Conservation (phyloP, 2,113 vertebrate genomes). For the Pelvicachromis taeniatus region DNA sequence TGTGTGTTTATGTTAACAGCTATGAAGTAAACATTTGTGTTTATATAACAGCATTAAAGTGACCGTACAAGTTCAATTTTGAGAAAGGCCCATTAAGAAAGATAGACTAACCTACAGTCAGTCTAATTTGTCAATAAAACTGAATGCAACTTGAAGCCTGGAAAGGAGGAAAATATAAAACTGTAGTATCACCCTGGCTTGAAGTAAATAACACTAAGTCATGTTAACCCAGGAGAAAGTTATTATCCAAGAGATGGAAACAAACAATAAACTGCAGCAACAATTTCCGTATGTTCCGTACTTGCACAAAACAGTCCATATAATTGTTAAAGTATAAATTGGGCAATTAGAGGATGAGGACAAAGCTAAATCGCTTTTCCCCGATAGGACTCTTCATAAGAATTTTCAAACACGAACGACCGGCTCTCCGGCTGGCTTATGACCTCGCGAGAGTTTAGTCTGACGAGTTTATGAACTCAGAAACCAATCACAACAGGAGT, state of each 20-base stretch:
- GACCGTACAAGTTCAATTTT: not conserved
- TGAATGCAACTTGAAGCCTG: not conserved
- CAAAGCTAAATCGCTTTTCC: not conserved
- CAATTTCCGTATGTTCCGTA: not conserved
- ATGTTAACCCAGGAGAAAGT: not conserved
- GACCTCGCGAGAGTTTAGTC: not conserved
- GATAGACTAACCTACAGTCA: not conserved
- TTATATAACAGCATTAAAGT: not conserved
- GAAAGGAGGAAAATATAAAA: not conserved
- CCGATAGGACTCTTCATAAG: not conserved
- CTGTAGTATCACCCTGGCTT: not conserved
- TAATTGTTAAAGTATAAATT: not conserved
- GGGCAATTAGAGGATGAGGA: not conserved
- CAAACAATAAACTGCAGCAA: not conserved
- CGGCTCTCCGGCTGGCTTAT: accelerated
- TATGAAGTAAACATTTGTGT: not conserved
- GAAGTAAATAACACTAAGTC: not conserved
- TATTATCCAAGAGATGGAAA: not conserved
- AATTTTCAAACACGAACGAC: not conserved
- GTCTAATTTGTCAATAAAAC: not conserved
- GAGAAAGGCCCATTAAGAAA: not conserved
- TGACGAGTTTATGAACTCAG: not conserved
- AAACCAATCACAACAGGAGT: not conserved
- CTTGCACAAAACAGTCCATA: not conserved
- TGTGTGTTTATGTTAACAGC: not conserved